These are phyloP conservation scores for Amia ocellicauda DNA, from an alignment of 2,113 vertebrate genomes.

Conservation along the genomic window DNA sequence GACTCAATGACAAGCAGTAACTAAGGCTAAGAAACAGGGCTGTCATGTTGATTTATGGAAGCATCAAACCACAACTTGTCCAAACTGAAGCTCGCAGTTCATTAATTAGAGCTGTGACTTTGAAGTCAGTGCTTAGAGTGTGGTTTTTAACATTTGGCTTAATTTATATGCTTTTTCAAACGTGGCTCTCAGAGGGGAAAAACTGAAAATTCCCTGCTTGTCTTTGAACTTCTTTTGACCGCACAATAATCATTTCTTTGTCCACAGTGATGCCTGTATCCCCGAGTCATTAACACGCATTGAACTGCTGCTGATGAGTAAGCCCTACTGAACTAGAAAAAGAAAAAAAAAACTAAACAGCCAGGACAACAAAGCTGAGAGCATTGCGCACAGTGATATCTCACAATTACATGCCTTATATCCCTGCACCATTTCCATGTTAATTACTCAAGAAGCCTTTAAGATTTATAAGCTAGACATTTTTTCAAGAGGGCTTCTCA, in stretches of 20 bases:
- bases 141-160: conserved; percentile 86
- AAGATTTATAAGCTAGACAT: conserved; percentile 85
- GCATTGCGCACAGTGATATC: conserved; percentile 84
- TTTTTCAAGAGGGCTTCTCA: conserved; percentile 48
- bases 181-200: conserved; percentile 83
- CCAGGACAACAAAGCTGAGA: conserved; percentile 88
- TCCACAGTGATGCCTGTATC: conserved; percentile 89
- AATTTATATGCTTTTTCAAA: conserved; percentile 86
- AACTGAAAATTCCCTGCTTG: conserved; percentile 85
- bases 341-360: conserved; percentile 64
- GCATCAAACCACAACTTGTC: conserved; percentile 98
- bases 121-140: conserved; percentile 88
- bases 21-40: conserved; percentile 90
- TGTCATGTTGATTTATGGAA: conserved; percentile 99
- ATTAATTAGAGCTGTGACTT: conserved; percentile 99
- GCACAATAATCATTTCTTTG: conserved; percentile 96
- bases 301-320: conserved; percentile 87
- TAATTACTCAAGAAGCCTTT: conserved; percentile 91
- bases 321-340: conserved; percentile 70
- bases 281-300: conserved; percentile 92
- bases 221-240: conserved; percentile 98
- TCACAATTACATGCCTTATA: conserved; percentile 93
- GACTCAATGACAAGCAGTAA: conserved; percentile 94
- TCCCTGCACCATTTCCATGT: conserved; percentile 91
- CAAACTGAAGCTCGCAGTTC: conserved; percentile 98